A percentile compares a stretch with the other conserved stretches of the same genome.
These are phyloP conservation scores for Sebastes hopkinsi DNA, from an alignment of 2,797 vertebrate species.

Conservation along the genomic window DNA sequence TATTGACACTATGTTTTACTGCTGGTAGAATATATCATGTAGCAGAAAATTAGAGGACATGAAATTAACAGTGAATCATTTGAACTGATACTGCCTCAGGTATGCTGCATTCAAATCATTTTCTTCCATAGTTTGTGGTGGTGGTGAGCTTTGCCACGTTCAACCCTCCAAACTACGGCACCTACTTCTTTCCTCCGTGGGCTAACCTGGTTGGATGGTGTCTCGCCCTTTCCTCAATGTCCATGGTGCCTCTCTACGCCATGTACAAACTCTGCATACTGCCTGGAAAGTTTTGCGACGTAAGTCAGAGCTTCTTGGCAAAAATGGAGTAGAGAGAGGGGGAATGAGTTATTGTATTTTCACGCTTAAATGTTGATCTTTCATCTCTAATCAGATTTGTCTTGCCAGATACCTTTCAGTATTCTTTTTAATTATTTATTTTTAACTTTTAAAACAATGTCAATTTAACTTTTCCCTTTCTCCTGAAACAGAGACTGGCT, in stretches of 20 bases:
- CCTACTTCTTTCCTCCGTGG: slow-evolving; percentile 89
- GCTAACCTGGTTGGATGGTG: slow-evolving; percentile 90
- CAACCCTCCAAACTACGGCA: slow-evolving; percentile 87
- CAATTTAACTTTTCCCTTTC: neutral
- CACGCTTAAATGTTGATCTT: neutral
- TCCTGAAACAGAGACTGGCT: slow-evolving; percentile 84
- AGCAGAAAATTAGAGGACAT: neutral
- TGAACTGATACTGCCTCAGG: neutral
- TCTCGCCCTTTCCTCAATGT: slow-evolving; percentile 90
- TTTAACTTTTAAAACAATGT: neutral
- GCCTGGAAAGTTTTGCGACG: slow-evolving; percentile 87
- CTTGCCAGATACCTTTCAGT: neutral
- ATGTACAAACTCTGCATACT: slow-evolving; percentile 90
- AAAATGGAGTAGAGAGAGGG: neutral
- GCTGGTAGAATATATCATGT: neutral
- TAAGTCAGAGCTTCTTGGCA: slow-evolving; percentile 64
- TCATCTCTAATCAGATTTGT: neutral
- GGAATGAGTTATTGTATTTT: neutral
- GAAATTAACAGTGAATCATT: neutral
- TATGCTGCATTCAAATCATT: neutral
- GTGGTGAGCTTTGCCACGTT: slow-evolving; percentile 90
- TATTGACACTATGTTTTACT: too few species aligned
- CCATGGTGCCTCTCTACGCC: slow-evolving; percentile 90
- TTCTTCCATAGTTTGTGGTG: slow-evolving; percentile 86
- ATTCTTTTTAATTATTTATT: neutral